Conservation (phyloP, 2,797 vertebrate genomes). For the Cetoscarus ocellatus region DNA sequence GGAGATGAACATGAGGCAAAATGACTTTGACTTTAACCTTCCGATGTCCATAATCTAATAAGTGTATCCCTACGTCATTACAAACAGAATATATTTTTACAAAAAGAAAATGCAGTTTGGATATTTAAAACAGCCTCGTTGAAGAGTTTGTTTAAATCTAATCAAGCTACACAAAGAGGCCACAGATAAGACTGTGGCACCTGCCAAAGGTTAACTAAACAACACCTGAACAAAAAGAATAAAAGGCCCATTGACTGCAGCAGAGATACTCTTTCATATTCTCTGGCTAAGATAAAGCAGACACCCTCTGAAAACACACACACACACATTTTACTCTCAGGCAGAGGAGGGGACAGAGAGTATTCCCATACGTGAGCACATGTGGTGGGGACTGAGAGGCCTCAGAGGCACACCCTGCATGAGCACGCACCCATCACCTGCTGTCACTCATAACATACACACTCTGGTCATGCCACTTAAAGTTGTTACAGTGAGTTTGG, state of each 20-base stretch:
- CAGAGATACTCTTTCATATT: conserved; percentile 56
- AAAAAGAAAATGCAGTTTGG: too few relatives aligned
- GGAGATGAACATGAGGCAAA: too few relatives aligned
- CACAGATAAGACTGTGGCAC: conserved; percentile 48
- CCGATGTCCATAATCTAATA: too few relatives aligned
- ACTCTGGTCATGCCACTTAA: conserved; percentile 59
- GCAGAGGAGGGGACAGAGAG: conserved; percentile 15
- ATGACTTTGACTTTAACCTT: too few relatives aligned
- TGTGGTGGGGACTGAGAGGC: conserved; percentile 34
- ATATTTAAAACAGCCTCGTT: too few relatives aligned
- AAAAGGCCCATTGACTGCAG: conserved; percentile 66
- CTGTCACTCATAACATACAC: conserved; percentile 68
- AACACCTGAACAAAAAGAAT: conserved; percentile 53
- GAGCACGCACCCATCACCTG: conserved; percentile 72
- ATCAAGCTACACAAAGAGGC: conserved; percentile 48
- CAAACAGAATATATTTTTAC: too few relatives aligned
- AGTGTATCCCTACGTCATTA: too few relatives aligned
- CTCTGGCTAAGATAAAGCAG: conserved; percentile 66
- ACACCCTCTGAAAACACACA: conserved; percentile 55
- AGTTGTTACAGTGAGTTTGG: conserved; percentile 69
- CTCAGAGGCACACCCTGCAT: conserved; percentile 45
- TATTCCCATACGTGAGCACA: conserved; percentile 9
- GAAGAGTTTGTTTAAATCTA: conserved; percentile 33
- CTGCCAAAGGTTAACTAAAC: conserved; percentile 71
- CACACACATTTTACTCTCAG: conserved; percentile 19